Evolutionary conservation across 35 echinoderm and acorn worm genomes (phyloP), one percentile per base, ranked within the genome.

Genomic region (Ophiothrix spiculata): DNA sequence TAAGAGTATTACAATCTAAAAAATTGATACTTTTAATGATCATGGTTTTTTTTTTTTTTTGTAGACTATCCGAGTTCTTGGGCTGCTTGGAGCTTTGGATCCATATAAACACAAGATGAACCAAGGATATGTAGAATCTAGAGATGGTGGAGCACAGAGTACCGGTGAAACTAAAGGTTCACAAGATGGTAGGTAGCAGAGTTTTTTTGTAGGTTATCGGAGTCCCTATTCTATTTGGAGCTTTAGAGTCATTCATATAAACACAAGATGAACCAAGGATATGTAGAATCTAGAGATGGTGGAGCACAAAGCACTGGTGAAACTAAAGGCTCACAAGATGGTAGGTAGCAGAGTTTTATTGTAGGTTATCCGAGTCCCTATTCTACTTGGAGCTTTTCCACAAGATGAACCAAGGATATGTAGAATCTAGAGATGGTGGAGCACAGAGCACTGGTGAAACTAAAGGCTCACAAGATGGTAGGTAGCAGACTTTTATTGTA

Each of bases 31-130:
- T n/a, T n/a, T n/a, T n/a, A n/a, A n/a, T n/a, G n/a, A n/a, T n/a
- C n/a, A n/a, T n/a, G n/a, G n/a, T n/a, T n/a, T n/a, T n/a, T n/a
- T 76, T 76, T 79, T 8, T 82, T 77, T 35, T 89, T 1, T 83
- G 36, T 41, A 97, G 96, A 99, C 96, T 4, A 99, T 94, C 33
- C 81, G 92, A 56, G 92, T 86, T 2, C 87, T 99, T 15, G 96
- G 96, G 34, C 79, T 99, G 16, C 89, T 99, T 0, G 96, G 96
- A 31, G 96, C 96, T 36, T 63, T 99, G 33, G 96, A 99, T 75
- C 96, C 96, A 23, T 99, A 99, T 92, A 99, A 98, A 79, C 96
- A 99, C 45, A 99, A 99, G 78, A 78, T 99, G 56, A 99, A 99
- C 83, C 89, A 91, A 25, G 96, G 95, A 13, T 76, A 86, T 31